Percentiles rank a stretch among this genome's conserved stretches.
These are phyloP conservation scores for Tetragonula carbonaria DNA, from an alignment of 2,888 invertebrate species.

Conservation along the genomic window DNA sequence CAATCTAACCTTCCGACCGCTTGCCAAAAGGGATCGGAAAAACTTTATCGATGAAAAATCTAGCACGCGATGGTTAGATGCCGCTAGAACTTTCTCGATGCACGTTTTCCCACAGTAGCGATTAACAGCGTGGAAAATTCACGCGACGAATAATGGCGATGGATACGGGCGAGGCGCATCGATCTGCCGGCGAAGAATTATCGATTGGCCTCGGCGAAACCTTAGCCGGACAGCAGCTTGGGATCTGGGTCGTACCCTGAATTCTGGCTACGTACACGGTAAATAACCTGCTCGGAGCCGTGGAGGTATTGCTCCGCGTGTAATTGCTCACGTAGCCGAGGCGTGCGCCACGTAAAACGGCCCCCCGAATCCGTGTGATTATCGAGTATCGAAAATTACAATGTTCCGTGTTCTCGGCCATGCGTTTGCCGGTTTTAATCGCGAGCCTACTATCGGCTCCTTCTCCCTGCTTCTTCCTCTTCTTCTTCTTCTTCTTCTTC, in stretches of 20 bases:
- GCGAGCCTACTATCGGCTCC: not conserved
- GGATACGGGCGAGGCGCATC: slow-evolving; percentile 67
- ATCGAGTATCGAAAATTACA: slow-evolving; percentile 64
- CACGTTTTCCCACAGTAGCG: not conserved
- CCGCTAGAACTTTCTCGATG: slow-evolving; percentile 23
- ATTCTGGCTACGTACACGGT: slow-evolving; percentile 70
- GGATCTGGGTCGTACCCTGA: slow-evolving; percentile 81
- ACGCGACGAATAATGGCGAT: slow-evolving; percentile 55
- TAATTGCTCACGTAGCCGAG: slow-evolving; percentile 66
- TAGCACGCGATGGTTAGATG: not conserved
- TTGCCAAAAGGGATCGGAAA: not conserved
- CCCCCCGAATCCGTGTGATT: slow-evolving; percentile 49
- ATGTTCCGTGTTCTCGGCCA: slow-evolving; percentile 34
- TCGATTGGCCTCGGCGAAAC: slow-evolving; percentile 77
- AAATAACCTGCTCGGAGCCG: slow-evolving; percentile 11
- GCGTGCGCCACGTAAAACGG: slow-evolving; percentile 59
- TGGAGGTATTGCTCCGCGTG: slow-evolving; percentile 39
- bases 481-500: no score
- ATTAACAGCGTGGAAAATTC: slow-evolving; percentile 62
- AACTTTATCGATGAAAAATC: not conserved
- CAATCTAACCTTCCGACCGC: fast-evolving
- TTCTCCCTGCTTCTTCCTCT: not conserved
- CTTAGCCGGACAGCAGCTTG: slow-evolving; percentile 68
- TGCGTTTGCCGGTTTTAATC: slow-evolving; percentile 32
- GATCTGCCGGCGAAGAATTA: slow-evolving; percentile 77